Conservation (phyloP, 2,113 vertebrate species). For the Dicaeum eximium region DNA sequence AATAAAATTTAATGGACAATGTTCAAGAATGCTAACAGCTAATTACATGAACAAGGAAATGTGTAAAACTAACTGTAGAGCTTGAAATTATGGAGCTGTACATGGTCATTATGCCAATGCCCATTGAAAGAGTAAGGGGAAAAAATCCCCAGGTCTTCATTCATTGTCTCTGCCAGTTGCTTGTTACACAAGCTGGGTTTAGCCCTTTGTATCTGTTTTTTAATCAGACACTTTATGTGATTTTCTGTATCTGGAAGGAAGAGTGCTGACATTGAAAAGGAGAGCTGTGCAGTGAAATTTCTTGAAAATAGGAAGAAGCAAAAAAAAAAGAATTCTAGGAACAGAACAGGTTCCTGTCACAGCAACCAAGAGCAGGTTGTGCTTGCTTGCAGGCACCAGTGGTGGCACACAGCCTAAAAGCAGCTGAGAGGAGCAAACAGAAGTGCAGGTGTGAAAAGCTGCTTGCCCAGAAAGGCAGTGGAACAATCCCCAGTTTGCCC, state of each 20-base stretch:
- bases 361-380: neutral
- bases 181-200: neutral
- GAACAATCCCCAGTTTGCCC: neutral
- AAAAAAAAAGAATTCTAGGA: neutral
- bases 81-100: neutral
- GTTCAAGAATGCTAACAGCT: slow-evolving; percentile 34
- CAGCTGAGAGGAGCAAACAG: neutral
- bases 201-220: slow-evolving; percentile 36
- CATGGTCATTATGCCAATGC: neutral
- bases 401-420: neutral
- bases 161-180: neutral
- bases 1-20: slow-evolving; percentile 39
- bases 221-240: neutral
- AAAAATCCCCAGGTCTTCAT: neutral
- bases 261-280: neutral
- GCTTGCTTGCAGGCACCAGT: neutral
- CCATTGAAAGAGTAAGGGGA: neutral
- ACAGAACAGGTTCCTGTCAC: neutral
- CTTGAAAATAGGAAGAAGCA: neutral
- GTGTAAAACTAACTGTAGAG: slow-evolving; percentile 1
- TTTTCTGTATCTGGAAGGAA: neutral
- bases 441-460: neutral
- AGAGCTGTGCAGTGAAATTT: neutral
- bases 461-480: neutral
- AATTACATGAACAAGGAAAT: slow-evolving; percentile 46